Evolutionary conservation across 2,888 invertebrate species (phyloP).

Genomic region (Ectemnius continuus): DNA sequence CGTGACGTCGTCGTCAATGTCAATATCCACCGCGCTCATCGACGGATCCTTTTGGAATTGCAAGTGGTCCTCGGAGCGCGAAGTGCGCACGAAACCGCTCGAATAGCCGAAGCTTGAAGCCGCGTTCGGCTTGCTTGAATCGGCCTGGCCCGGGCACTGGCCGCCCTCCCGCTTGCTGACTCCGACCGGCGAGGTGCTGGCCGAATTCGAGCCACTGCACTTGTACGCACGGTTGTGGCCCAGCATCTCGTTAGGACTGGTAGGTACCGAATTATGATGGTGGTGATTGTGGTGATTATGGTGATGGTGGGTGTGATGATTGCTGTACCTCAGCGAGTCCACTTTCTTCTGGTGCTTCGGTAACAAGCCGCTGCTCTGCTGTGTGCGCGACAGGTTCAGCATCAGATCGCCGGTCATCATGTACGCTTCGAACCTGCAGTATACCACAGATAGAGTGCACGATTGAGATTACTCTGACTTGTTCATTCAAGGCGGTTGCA

Average conservation of each 20-base stretch:
- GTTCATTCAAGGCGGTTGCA: neutral
- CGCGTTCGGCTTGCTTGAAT: conserved; percentile 53
- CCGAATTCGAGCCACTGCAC: conserved; percentile 78
- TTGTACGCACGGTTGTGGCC: conserved; percentile 80
- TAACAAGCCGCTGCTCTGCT: conserved; percentile 83
- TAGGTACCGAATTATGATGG: conserved; percentile 84
- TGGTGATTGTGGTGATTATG: conserved; percentile 79
- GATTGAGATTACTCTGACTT: neutral
- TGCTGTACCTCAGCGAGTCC: conserved; percentile 80
- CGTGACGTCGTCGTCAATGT: conserved; percentile 95
- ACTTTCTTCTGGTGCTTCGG: conserved; percentile 82
- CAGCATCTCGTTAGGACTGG: conserved; percentile 84
- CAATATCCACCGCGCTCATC: conserved; percentile 92
- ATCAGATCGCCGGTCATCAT: conserved; percentile 99
- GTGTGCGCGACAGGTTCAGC: conserved; percentile 92
- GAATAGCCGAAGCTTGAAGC: conserved; percentile 68
- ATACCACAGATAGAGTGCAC: neutral
- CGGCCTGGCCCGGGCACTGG: conserved; percentile 60
- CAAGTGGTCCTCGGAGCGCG: conserved; percentile 94
- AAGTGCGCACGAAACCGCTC: conserved; percentile 88
- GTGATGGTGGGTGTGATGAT: conserved; percentile 80
- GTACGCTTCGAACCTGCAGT: conserved; percentile 91
- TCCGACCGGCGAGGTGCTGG: conserved; percentile 80
- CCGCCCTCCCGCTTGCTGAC: conserved; percentile 79
- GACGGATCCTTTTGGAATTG: conserved; percentile 89